phyloP scores from a whole-genome alignment of 2,888 invertebrate species.

The Epsilonema sp. region DNA sequence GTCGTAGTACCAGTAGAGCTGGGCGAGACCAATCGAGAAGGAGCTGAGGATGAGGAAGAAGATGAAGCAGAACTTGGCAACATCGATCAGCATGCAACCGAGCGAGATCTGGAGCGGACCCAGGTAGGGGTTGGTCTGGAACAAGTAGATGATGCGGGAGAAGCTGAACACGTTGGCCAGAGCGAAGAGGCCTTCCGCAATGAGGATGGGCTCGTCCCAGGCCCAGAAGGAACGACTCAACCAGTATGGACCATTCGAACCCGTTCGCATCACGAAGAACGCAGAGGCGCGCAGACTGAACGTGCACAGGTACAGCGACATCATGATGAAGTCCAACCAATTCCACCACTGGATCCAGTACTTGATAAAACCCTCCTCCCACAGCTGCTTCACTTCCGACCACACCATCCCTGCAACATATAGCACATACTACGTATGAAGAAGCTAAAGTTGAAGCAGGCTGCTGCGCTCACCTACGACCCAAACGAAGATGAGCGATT shows the following conservation, averaged over 20 bases:
- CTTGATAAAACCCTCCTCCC: constrained; percentile 39
- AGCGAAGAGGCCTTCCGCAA: constrained; percentile 39
- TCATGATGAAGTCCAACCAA: constrained; percentile 41
- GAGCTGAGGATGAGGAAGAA: constrained; percentile 36
- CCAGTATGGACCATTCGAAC: constrained; percentile 28
- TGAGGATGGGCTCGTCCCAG: constrained; percentile 37
- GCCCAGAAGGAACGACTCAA: constrained; percentile 35
- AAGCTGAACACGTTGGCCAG: constrained; percentile 40
- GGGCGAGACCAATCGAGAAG: constrained; percentile 37
- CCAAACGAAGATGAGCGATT: constrained; percentile 38
- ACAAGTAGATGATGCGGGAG: constrained; percentile 39
- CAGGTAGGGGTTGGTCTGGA: constrained; percentile 39
- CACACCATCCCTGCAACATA: constrained; percentile 35
- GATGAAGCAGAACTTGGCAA: constrained; percentile 38
- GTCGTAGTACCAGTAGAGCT: constrained; percentile 37
- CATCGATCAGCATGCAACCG: constrained; percentile 39
- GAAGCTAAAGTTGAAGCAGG: not conserved
- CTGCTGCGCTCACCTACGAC: constrained; percentile 36
- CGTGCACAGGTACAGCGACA: constrained; percentile 38
- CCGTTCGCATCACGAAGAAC: constrained; percentile 11
- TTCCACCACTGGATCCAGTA: constrained; percentile 41
- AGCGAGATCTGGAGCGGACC: constrained; percentile 39
- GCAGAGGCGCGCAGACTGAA: constrained; percentile 36
- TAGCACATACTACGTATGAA: constrained; percentile 4
- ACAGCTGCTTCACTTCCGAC: constrained; percentile 41